These are phyloP conservation scores for Ophioninae sp. DNA, from an alignment of 2,888 invertebrate species.

Conservation along the genomic window DNA sequence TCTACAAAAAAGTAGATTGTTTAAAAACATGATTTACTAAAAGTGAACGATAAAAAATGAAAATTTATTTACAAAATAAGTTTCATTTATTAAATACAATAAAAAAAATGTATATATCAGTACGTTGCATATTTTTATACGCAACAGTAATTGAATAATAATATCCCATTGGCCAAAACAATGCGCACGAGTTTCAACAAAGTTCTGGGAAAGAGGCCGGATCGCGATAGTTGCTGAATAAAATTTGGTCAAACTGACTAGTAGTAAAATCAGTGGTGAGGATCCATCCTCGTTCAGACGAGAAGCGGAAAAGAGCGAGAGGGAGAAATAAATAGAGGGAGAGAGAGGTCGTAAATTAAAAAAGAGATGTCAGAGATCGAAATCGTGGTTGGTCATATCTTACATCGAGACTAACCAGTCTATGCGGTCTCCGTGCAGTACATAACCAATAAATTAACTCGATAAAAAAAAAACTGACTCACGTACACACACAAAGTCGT, in stretches of 20 bases:
- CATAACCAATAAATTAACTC: conserved; percentile 42
- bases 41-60: too few relatives aligned
- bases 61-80: too few relatives aligned
- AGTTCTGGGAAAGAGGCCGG: background rate
- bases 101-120: background rate
- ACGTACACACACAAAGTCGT: conserved; percentile 32
- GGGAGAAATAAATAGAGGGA: background rate
- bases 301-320: background rate
- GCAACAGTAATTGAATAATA: background rate
- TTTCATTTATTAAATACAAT: too few relatives aligned
- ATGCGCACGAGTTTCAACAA: conserved; percentile 40
- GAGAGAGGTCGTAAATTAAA: conserved; percentile 13
- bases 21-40: too few relatives aligned
- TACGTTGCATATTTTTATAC: too few relatives aligned
- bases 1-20: too few relatives aligned
- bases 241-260: conserved; percentile 36
- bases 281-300: conserved; percentile 13
- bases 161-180: conserved; percentile 7
- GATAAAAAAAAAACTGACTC: conserved; percentile 46
- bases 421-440: conserved; percentile 11
- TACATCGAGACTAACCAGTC: conserved; percentile 11
- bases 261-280: conserved; percentile 10
- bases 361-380: conserved; percentile 52
- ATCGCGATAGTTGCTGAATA: conserved; percentile 32
- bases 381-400: conserved; percentile 43